These are phyloP conservation scores for Pseudorasbora parva DNA, from an alignment of 2,113 vertebrate genomes.

Conservation along the genomic window DNA sequence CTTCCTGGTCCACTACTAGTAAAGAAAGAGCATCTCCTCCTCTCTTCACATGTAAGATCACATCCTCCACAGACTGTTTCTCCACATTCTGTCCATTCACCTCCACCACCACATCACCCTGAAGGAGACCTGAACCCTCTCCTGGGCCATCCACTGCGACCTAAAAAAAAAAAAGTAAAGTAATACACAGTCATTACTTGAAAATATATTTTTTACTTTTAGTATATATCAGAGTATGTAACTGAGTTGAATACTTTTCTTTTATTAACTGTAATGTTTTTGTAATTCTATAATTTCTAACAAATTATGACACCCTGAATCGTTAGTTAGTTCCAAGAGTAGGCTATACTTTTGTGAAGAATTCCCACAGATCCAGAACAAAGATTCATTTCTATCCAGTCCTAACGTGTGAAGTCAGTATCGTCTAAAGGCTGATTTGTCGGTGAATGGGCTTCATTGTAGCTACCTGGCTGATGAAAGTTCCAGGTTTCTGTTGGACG, in stretches of 20 bases:
- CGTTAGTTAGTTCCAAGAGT: background rate
- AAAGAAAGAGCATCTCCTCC: slow-evolving; percentile 63
- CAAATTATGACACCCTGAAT: background rate
- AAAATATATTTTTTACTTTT: background rate
- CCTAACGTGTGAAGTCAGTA: slow-evolving; percentile 8
- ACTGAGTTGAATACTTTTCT: background rate
- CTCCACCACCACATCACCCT: slow-evolving; percentile 77
- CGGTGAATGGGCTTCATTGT: slow-evolving; percentile 35
- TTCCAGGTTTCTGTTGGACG: slow-evolving; percentile 58
- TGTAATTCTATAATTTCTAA: background rate
- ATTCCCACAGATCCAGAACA: background rate
- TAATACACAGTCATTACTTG: background rate
- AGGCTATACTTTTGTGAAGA: background rate
- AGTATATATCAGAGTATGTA: background rate
- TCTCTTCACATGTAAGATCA: slow-evolving; percentile 68
- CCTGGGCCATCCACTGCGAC: slow-evolving; percentile 74
- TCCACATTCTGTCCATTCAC: slow-evolving; percentile 79
- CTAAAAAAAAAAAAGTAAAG: slow-evolving; percentile 60
- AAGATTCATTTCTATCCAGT: background rate
- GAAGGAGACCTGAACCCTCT: slow-evolving; percentile 71
- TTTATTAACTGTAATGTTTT: background rate
- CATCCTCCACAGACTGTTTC: slow-evolving; percentile 68
- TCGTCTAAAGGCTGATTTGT: slow-evolving; percentile 19
- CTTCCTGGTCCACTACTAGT: slow-evolving; percentile 60
- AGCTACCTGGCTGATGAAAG: slow-evolving; percentile 76